Base-by-base conservation (phyloP, 2,113 vertebrate genomes). In the Gila orcuttii region DNA sequence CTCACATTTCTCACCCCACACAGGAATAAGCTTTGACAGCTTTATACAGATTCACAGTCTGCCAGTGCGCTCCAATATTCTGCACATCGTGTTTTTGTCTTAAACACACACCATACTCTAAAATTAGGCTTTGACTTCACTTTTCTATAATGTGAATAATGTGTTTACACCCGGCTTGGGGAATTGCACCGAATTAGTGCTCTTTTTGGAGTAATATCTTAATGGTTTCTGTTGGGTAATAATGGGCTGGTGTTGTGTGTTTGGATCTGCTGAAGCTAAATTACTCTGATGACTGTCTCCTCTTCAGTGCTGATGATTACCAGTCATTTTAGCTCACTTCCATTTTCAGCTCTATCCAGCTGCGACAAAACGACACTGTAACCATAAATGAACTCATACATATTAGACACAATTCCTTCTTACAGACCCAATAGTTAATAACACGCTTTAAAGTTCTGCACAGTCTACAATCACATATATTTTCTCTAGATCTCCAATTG, bases 1-100 rank as follows among this genome's bases (percentile, higher is more conserved):
- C 75, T 47, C 79, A 64, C 62, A 62, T 59, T 84, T 39, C 31
- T 25, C 64, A 84, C 47, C 52, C n/a, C 60, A 82, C 11, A 69
- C 42, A 64, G 74, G 42, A 84, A 64, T 47, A 73, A 6, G 12
- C 62, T 31, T 69, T 42, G 17, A 52, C 25, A 82, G 42, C 80
- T 82, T 82, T 33, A 66, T 25, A 64, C 17, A 47, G 59, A 66
- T 64, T 62, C 59, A 80, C 59, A 45, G 36, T 28, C 78, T 80
- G 36, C 31, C 36, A 6, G 6, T 1, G 15, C 36, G 1, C 39
- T 80, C 23, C 23, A 64, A 64, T 39, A 59, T 23, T 31, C 21
- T 13, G 55, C 33, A 57, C 28, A 57, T 4, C 4, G 52, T 59
- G 21, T 23, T 23, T 79, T 59, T 79, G 4, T 36, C 52, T 31